phyloP scores from a whole-genome alignment of 1,140 invertebrate genomes.

The Triops cancriformis region DNA sequence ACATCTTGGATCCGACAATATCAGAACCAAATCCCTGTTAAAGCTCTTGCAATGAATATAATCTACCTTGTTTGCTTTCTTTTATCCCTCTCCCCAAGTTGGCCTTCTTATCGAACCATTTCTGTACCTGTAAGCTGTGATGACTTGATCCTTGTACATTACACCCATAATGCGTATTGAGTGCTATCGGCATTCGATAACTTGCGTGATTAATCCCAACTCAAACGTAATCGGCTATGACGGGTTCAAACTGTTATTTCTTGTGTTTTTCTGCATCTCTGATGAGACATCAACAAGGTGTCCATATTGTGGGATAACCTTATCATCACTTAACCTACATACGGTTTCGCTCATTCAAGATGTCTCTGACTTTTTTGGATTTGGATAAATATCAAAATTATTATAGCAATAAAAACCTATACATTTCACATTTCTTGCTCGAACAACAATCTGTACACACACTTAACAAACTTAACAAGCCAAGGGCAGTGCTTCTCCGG shows the following conservation, averaged over 20 bases:
- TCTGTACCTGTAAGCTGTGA: conserved; percentile 1
- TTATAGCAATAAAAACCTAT: no score
- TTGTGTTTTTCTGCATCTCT: background rate
- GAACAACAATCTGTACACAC: no score
- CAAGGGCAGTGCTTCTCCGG: no score
- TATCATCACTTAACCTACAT: no score
- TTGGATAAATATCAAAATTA: no score
- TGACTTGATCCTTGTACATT: background rate
- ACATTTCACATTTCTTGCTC: no score
- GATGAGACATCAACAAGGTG: no score
- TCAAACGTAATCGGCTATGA: background rate
- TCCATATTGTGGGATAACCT: no score
- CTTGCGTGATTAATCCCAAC: background rate
- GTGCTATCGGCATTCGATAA: background rate
- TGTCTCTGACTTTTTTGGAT: no score
- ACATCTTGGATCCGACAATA: background rate
- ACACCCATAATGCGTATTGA: background rate
- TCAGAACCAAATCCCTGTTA: background rate
- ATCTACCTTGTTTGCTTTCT: background rate
- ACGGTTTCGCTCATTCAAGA: no score
- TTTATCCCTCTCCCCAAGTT: background rate
- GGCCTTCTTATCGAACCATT: background rate
- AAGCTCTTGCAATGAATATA: background rate
- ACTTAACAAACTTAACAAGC: no score
- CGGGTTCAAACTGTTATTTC: background rate